Conservation (phyloP, 2,797 vertebrate genomes). For the Girardinus metallicus region DNA sequence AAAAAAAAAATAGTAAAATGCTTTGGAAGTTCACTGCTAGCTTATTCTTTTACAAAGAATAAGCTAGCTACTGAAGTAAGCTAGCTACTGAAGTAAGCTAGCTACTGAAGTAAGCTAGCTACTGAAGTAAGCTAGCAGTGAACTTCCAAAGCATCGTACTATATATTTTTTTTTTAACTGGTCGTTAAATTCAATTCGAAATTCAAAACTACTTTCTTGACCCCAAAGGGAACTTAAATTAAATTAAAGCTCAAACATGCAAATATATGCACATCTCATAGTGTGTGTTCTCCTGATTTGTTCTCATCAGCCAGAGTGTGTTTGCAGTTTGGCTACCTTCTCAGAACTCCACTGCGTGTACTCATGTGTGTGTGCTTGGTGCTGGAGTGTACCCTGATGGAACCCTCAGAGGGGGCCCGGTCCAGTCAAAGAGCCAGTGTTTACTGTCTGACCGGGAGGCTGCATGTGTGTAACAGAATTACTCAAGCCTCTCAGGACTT, state of each 20-base stretch:
- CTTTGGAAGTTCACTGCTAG: not conserved
- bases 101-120: too few relatives aligned
- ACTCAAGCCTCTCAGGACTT: conserved; percentile 36
- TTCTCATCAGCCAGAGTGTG: conserved; percentile 1
- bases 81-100: too few relatives aligned
- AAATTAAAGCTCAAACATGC: not conserved
- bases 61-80: too few relatives aligned
- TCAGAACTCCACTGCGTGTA: conserved; percentile 9
- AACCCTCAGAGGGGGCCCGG: conserved; percentile 46
- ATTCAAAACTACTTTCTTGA: too few relatives aligned
- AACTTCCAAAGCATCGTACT: too few relatives aligned
- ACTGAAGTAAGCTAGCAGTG: too few relatives aligned
- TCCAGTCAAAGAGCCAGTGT: conserved; percentile 57
- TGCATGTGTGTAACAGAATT: conserved; percentile 46
- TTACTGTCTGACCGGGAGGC: conserved; percentile 31
- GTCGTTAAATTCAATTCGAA: too few relatives aligned
- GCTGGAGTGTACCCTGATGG: conserved; percentile 1
- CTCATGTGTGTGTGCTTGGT: conserved; percentile 10
- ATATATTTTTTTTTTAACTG: too few relatives aligned
- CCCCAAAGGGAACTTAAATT: too few relatives aligned
- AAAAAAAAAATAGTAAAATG: too few relatives aligned
- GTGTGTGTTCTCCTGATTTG: not conserved
- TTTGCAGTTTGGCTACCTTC: conserved; percentile 44
- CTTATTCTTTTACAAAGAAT: too few relatives aligned
- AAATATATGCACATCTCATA: not conserved